Evolutionary conservation across 2,888 invertebrate species (phyloP).

Genomic region (Pycnomerus fuliginosus): DNA sequence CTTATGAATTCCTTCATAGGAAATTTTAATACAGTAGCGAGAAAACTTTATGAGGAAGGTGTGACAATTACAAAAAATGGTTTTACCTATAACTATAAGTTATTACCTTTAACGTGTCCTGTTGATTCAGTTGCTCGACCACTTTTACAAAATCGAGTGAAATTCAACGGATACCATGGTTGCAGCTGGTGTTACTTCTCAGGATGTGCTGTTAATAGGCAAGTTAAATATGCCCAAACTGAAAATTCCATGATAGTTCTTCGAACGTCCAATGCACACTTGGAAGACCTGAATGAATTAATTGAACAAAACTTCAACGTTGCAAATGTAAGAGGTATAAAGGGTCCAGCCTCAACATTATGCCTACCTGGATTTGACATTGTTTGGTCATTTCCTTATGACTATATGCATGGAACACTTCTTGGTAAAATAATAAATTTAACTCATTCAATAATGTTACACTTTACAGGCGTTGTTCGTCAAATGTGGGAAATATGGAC

Average conservation of each 20-base stretch:
- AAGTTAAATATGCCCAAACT: background rate
- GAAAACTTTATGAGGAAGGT: background rate
- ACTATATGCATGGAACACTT: background rate
- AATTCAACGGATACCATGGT: background rate
- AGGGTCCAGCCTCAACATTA: background rate
- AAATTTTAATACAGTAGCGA: background rate
- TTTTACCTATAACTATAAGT: background rate
- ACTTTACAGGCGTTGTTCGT: background rate
- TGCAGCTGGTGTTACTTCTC: constrained; percentile 1
- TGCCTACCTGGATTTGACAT: background rate
- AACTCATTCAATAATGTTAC: no score
- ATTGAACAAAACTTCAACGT: no score
- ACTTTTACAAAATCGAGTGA: background rate
- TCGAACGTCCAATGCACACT: background rate
- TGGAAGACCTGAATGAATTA: no score
- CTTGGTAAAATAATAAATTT: no score
- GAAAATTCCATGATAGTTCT: no score
- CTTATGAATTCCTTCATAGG: background rate
- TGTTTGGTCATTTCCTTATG: background rate
- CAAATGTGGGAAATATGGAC: constrained; percentile 1
- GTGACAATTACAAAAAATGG: background rate
- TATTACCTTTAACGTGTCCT: background rate
- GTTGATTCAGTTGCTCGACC: constrained; percentile 1
- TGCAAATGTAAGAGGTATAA: no score
- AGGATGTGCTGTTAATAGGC: background rate